A percentile compares a stretch with the other conserved stretches of the same genome.
phyloP scores from a whole-genome alignment of 2,888 invertebrate genomes.

The Smittia aterrima region DNA sequence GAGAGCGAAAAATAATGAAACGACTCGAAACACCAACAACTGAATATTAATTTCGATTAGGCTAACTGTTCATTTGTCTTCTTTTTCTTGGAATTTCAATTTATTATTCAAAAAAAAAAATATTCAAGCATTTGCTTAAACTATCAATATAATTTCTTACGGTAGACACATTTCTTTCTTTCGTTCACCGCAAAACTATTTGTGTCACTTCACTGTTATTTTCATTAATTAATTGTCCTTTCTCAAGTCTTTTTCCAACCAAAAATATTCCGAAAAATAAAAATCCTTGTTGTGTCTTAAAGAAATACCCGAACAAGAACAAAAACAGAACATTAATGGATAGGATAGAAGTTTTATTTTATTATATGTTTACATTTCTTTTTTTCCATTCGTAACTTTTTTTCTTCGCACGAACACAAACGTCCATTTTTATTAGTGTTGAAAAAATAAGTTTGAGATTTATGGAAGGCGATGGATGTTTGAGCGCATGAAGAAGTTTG shows the following conservation, averaged over 20 bases:
- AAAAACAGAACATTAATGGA: conserved; percentile 42
- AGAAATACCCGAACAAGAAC: conserved; percentile 42
- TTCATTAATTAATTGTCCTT: conserved; percentile 23
- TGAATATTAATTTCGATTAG: conserved; percentile 42
- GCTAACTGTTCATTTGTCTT: conserved; percentile 40
- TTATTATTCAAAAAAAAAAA: conserved; percentile 40
- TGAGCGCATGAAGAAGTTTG: conserved; percentile 20
- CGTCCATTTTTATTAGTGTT: conserved; percentile 38
- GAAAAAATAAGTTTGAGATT: conserved; percentile 27
- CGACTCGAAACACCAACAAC: conserved; percentile 30
- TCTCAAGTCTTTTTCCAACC: not conserved
- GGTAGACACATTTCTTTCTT: conserved; percentile 23
- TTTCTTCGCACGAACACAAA: conserved; percentile 41
- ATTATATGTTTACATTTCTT: conserved; percentile 42
- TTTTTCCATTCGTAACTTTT: conserved; percentile 42
- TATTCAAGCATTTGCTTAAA: conserved; percentile 18
- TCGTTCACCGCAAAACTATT: not conserved
- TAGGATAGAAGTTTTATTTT: conserved; percentile 42
- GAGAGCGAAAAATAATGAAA: not conserved
- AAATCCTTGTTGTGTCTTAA: conserved; percentile 41
- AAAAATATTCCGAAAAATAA: conserved; percentile 27
- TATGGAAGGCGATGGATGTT: not conserved
- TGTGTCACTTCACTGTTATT: conserved; percentile 17
- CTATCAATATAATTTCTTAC: conserved; percentile 16
- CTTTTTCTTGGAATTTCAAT: conserved; percentile 41